A percentile compares a stretch with the other conserved stretches of the same genome.
Conservation (phyloP, 2,888 invertebrate genomes). For the Athalia rosae region DNA sequence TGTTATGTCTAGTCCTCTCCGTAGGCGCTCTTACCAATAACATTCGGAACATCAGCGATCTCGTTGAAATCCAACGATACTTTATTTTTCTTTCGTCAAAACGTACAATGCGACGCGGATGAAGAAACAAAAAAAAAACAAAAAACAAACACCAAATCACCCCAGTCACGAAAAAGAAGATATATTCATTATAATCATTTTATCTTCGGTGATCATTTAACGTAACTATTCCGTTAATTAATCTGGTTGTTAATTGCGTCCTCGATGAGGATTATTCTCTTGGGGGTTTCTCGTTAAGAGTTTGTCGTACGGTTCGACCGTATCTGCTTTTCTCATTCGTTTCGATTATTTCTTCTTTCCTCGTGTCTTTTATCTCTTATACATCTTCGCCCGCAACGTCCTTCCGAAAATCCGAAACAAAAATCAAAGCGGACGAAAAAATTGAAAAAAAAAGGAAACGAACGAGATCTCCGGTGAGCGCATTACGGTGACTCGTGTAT, state of each 20-base stretch:
- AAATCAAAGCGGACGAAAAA: too few relatives aligned
- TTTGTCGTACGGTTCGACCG: too few relatives aligned
- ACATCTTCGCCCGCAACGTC: conserved; percentile 19
- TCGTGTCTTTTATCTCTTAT: conserved; percentile 17
- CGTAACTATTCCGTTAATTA: conserved; percentile 2
- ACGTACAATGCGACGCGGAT: too few relatives aligned
- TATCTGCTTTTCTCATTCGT: neutral
- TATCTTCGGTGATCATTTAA: neutral
- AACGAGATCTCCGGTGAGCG: too few relatives aligned
- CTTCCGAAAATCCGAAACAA: too few relatives aligned
- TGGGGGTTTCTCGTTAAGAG: neutral
- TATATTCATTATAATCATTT: neutral
- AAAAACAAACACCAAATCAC: neutral
- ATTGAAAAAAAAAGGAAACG: too few relatives aligned
- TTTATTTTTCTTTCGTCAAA: neutral
- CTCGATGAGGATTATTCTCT: neutral
- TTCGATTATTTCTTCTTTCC: neutral
- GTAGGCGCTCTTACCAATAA: neutral
- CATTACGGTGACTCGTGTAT: too few relatives aligned
- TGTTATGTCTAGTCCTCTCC: too few relatives aligned
- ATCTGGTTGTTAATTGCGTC: conserved; percentile 24
- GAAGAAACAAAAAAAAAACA: neutral
- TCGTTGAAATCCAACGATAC: neutral
- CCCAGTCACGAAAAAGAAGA: neutral
- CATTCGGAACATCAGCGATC: too few relatives aligned